Evolutionary conservation across 2,888 invertebrate species (phyloP).

Genomic region (Plebejus melissa): DNA sequence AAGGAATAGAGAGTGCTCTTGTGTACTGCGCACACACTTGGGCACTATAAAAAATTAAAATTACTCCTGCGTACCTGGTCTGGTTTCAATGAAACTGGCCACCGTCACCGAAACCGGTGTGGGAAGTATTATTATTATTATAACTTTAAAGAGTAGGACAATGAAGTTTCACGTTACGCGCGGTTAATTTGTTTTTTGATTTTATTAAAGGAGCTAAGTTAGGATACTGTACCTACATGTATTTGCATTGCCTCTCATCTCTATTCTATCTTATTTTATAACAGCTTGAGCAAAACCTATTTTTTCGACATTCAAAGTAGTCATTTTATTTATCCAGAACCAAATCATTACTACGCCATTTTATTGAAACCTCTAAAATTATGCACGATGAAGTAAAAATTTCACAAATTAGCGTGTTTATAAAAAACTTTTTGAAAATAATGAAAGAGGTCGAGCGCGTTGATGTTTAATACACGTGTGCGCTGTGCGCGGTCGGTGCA

Average conservation of each 20-base stretch:
- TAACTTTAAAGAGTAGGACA: neutral
- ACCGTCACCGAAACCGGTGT: no score
- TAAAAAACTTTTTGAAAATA: constrained; percentile 42
- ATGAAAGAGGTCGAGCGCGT: constrained; percentile 57
- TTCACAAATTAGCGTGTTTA: neutral
- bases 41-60: no score
- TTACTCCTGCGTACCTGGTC: no score
- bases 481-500: constrained; percentile 19
- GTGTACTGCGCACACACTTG: no score
- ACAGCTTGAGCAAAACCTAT: no score
- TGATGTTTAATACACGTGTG: constrained; percentile 20
- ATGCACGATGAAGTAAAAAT: neutral
- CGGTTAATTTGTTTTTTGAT: neutral
- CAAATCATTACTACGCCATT: neutral
- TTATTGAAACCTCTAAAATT: neutral
- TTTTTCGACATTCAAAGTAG: no score
- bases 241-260: neutral
- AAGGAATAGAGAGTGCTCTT: no score
- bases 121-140: no score
- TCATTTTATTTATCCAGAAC: no score
- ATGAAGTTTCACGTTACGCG: neutral
- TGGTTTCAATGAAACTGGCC: no score
- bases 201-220: neutral
- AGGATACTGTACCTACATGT: neutral
- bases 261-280: constrained; percentile 60